Conservation (phyloP, 2,113 vertebrate species). For the Nettapus auritus region DNA sequence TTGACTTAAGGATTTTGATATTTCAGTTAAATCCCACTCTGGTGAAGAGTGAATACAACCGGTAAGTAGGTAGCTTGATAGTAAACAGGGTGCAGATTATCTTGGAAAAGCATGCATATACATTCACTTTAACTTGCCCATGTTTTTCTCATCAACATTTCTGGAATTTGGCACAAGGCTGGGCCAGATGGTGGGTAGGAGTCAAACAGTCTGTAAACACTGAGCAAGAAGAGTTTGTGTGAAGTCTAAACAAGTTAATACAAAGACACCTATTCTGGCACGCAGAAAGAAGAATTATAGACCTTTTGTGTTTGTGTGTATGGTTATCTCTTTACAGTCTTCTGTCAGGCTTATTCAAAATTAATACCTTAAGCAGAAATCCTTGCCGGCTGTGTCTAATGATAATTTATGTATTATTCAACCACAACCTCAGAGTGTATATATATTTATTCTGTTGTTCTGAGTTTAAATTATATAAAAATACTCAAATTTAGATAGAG, state of each 20-base stretch:
- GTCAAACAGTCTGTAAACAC: slow-evolving; percentile 39
- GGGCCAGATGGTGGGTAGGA: slow-evolving; percentile 24
- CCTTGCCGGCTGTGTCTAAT: not conserved
- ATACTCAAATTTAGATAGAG: not conserved
- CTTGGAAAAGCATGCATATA: not conserved
- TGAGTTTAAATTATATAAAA: not conserved
- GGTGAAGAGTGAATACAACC: not conserved
- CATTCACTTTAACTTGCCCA: not conserved
- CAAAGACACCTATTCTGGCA: not conserved
- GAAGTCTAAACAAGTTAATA: slow-evolving; percentile 50
- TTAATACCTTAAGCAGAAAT: not conserved
- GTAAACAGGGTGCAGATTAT: not conserved
- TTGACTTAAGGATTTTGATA: not conserved
- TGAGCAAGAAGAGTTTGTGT: slow-evolving; percentile 11
- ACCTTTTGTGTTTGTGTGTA: not conserved
- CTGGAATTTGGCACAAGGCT: slow-evolving; percentile 1
- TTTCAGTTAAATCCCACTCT: not conserved
- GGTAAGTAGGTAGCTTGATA: not conserved
- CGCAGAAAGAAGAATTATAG: not conserved
- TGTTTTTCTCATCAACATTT: slow-evolving; percentile 5
- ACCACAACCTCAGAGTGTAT: not conserved
- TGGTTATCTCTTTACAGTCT: not conserved
- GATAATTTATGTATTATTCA: not conserved
- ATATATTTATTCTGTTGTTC: not conserved
- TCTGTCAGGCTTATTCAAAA: not conserved